A percentile compares a stretch with the other conserved stretches of the same genome.
Conservation (phyloP, 1,140 invertebrate species). For the Sarcophaga peregrina region DNA sequence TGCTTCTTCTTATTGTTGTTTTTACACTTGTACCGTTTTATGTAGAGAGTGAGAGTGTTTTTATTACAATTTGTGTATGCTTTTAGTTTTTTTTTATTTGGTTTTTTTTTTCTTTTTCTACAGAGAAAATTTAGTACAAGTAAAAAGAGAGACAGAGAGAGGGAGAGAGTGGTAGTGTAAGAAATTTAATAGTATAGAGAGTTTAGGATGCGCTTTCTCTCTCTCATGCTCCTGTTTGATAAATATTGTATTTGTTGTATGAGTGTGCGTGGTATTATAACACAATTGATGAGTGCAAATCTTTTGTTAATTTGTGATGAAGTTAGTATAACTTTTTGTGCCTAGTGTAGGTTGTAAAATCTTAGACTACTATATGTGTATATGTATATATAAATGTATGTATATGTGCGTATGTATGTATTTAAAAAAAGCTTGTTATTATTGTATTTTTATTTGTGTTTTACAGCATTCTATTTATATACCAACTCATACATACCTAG, state of each 20-base stretch:
- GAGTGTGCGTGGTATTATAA: not conserved
- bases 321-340: not conserved
- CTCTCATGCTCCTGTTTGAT: too few species aligned
- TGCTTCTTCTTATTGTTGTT: not conserved
- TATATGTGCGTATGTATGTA: too few species aligned
- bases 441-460: too few species aligned
- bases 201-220: too few species aligned
- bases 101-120: not conserved
- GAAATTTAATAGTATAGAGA: too few species aligned
- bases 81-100: not conserved
- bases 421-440: too few species aligned
- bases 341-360: not conserved
- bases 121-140: not conserved
- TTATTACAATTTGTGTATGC: not conserved
- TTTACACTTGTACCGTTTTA: constrained; percentile 20
- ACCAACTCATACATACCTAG: too few species aligned
- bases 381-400: too few species aligned
- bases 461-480: too few species aligned
- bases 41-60: constrained; percentile 17
- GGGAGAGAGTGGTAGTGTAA: not conserved
- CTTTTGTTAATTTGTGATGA: constrained; percentile 10
- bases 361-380: not conserved
- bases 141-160: not conserved
- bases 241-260: not conserved
- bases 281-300: not conserved